These are phyloP conservation scores for Nasonovia ribisnigri DNA, from an alignment of 2,888 invertebrate genomes.

Conservation along the genomic window DNA sequence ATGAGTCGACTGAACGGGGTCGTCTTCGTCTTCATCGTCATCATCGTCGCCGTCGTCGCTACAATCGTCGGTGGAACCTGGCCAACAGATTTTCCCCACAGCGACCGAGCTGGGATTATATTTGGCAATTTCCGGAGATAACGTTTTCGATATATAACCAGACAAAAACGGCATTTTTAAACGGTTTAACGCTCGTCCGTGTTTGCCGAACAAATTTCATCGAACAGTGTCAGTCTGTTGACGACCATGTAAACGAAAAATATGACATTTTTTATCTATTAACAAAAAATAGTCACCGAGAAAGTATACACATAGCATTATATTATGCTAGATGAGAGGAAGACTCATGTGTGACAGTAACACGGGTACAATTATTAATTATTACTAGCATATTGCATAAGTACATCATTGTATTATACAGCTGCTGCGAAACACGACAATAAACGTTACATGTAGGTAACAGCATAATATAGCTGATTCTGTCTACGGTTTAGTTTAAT, in stretches of 20 bases:
- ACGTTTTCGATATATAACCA: slow-evolving; percentile 17
- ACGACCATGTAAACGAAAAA: background rate
- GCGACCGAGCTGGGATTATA: background rate
- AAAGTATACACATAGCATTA: background rate
- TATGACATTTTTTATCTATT: background rate
- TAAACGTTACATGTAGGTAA: background rate
- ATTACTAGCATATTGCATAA: no score
- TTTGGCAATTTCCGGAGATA: slow-evolving; percentile 29
- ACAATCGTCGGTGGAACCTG: slow-evolving; percentile 18
- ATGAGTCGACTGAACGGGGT: slow-evolving; percentile 16
- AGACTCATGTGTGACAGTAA: background rate
- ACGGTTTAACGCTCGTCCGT: background rate
- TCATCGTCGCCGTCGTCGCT: background rate
- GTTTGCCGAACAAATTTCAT: background rate
- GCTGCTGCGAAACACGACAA: background rate
- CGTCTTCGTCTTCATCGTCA: background rate
- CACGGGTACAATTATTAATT: background rate
- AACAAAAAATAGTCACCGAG: background rate
- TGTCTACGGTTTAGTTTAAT: background rate
- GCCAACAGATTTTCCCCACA: slow-evolving; percentile 23
- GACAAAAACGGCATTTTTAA: background rate
- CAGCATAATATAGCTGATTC: background rate
- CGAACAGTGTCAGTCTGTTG: background rate
- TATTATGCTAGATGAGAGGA: background rate
- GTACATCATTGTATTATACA: background rate